Conservation (phyloP, 2,113 vertebrate species). For the Takifugu bimaculatus region DNA sequence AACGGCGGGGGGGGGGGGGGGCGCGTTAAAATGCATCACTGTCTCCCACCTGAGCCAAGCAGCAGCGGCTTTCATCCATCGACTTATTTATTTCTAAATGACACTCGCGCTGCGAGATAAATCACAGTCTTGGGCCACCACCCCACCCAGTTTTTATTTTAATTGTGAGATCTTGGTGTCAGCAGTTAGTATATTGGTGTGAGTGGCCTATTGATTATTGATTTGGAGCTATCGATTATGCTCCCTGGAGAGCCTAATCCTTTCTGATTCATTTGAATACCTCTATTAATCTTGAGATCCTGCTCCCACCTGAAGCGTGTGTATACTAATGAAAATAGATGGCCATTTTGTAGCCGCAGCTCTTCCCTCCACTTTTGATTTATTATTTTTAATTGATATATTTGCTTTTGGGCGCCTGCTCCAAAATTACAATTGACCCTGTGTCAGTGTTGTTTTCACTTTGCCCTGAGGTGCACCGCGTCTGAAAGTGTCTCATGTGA, state of each 20-base stretch:
- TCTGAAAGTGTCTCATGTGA: conserved; percentile 64
- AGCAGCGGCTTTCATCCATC: conserved; percentile 70
- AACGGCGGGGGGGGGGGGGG: conserved; percentile 42
- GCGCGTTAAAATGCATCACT: conserved; percentile 71
- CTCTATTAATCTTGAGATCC: conserved; percentile 80
- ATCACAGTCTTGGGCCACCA: conserved; percentile 73
- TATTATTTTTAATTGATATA: conserved; percentile 82
- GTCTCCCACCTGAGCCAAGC: conserved; percentile 59
- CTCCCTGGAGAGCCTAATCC: conserved; percentile 77
- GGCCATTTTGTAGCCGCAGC: conserved; percentile 57
- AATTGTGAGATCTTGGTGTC: conserved; percentile 81
- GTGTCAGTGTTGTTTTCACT: conserved; percentile 66
- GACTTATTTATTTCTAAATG: conserved; percentile 79
- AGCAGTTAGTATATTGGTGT: conserved; percentile 85
- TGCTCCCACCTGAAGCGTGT: conserved; percentile 69
- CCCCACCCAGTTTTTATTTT: conserved; percentile 75
- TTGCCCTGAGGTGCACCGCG: conserved; percentile 40
- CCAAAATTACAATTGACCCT: conserved; percentile 76
- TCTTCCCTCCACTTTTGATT: conserved; percentile 67
- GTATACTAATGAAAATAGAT: conserved; percentile 81
- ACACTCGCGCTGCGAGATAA: conserved; percentile 74
- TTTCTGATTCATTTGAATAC: conserved; percentile 84
- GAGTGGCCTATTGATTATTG: conserved; percentile 87
- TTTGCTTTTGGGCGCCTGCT: conserved; percentile 70
- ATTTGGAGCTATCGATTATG: conserved; percentile 77